phyloP scores from a whole-genome alignment of 1,140 invertebrate genomes.

The Nomia melanderi region DNA sequence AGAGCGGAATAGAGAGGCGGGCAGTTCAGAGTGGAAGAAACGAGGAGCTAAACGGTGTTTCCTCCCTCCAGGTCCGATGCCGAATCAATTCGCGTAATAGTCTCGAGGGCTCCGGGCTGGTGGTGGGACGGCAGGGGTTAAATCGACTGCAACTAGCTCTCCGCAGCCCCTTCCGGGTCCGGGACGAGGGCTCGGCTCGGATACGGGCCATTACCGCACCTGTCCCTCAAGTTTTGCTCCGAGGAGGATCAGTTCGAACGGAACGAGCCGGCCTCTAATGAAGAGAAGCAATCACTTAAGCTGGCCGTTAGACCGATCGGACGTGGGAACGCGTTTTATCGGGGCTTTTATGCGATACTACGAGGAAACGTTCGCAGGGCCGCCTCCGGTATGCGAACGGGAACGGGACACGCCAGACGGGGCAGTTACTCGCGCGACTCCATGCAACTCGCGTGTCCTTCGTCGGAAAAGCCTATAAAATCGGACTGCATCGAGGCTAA shows the following conservation, averaged over 20 bases:
- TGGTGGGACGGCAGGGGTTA: conserved; percentile 50
- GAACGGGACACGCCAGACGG: background rate
- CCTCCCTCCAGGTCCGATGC: conserved; percentile 66
- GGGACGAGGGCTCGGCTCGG: conserved; percentile 42
- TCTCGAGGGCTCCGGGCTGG: conserved; percentile 51
- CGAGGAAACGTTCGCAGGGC: conserved; percentile 37
- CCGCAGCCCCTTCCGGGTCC: conserved; percentile 9
- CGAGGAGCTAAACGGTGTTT: conserved; percentile 76
- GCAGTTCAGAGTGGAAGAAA: conserved; percentile 58
- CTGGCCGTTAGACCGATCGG: conserved; percentile 55
- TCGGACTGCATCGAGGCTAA: too few species aligned
- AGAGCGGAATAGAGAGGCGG: too few species aligned
- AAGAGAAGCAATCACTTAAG: conserved; percentile 79
- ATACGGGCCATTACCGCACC: conserved; percentile 78
- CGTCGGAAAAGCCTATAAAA: background rate
- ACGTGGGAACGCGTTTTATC: conserved; percentile 57
- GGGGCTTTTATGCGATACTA: conserved; percentile 56
- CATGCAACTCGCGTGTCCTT: background rate
- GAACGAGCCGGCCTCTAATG: conserved; percentile 65
- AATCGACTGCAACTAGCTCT: conserved; percentile 62
- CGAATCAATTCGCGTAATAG: conserved; percentile 78
- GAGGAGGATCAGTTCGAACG: conserved; percentile 26
- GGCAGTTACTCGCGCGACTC: conserved; percentile 3
- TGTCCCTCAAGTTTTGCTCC: conserved; percentile 70
- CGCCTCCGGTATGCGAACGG: background rate